These are phyloP conservation scores for Brachionichthys hirsutus DNA, from an alignment of 2,113 vertebrate genomes.

Conservation along the genomic window DNA sequence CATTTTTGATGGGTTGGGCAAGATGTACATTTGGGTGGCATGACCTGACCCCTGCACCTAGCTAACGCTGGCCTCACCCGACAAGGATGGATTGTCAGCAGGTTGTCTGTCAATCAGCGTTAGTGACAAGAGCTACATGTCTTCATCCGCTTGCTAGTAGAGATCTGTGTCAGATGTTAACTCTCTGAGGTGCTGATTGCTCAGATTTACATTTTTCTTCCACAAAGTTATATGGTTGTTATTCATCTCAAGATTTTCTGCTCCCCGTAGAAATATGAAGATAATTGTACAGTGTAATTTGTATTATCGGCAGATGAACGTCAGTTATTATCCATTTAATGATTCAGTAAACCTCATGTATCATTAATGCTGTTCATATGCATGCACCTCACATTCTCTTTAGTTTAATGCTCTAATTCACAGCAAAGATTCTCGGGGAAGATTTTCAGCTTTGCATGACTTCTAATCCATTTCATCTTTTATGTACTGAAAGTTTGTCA, in stretches of 20 bases:
- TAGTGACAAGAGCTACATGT: conserved; percentile 14
- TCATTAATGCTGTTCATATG: conserved; percentile 16
- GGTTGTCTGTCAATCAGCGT: conserved; percentile 21
- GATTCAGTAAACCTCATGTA: too few relatives aligned
- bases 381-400: not conserved
- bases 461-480: conserved; percentile 21
- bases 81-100: too few relatives aligned
- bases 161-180: conserved; percentile 25
- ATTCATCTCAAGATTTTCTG: conserved; percentile 12
- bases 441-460: not conserved
- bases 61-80: too few relatives aligned
- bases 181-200: conserved; percentile 51
- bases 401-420: conserved; percentile 19
- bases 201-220: conserved; percentile 19
- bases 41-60: too few relatives aligned
- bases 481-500: conserved; percentile 22
- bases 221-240: conserved; percentile 3
- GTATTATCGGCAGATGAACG: too few relatives aligned
- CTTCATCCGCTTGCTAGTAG: conserved; percentile 17
- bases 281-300: too few relatives aligned
- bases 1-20: too few relatives aligned
- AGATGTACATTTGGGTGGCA: too few relatives aligned
- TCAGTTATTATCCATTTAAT: too few relatives aligned
- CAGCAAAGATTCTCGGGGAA: not conserved
- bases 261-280: too few relatives aligned